These are phyloP conservation scores for Microtus richardsoni DNA, from an alignment of 2,113 vertebrate species.

Conservation along the genomic window DNA sequence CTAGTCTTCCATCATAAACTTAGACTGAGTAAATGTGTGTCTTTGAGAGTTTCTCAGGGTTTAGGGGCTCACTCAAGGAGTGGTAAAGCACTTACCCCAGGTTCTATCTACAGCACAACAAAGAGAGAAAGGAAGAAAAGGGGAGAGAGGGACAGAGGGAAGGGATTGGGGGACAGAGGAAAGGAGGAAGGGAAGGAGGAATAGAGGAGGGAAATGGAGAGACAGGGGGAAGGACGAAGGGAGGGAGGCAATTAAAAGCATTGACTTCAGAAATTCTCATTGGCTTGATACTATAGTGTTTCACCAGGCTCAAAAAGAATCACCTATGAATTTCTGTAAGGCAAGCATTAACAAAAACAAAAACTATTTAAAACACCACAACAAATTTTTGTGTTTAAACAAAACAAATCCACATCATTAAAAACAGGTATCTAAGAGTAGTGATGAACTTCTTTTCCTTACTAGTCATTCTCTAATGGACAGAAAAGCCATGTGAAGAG, in stretches of 20 bases:
- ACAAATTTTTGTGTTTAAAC: background rate
- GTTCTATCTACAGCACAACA: background rate
- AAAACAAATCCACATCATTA: background rate
- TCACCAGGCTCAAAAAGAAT: background rate
- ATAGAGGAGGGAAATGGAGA: background rate
- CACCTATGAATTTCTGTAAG: background rate
- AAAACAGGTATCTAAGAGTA: background rate
- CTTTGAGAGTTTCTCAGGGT: background rate
- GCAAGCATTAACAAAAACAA: background rate
- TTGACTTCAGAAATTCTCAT: background rate
- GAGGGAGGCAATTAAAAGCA: background rate
- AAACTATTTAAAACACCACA: background rate
- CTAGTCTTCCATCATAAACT: background rate
- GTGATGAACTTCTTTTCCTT: background rate
- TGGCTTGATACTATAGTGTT: background rate
- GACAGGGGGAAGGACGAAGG: background rate
- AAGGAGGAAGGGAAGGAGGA: background rate
- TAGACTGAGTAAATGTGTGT: background rate
- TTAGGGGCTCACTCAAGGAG: background rate
- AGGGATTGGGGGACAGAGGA: background rate
- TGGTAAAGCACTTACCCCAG: background rate
- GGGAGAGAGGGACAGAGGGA: background rate
- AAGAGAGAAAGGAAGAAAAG: background rate
- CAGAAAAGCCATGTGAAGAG: background rate
- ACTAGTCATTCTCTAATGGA: background rate